Percentiles rank a stretch among this genome's conserved stretches.
These are phyloP conservation scores for Euclidia mi DNA, from an alignment of 2,888 invertebrate species.

Conservation along the genomic window DNA sequence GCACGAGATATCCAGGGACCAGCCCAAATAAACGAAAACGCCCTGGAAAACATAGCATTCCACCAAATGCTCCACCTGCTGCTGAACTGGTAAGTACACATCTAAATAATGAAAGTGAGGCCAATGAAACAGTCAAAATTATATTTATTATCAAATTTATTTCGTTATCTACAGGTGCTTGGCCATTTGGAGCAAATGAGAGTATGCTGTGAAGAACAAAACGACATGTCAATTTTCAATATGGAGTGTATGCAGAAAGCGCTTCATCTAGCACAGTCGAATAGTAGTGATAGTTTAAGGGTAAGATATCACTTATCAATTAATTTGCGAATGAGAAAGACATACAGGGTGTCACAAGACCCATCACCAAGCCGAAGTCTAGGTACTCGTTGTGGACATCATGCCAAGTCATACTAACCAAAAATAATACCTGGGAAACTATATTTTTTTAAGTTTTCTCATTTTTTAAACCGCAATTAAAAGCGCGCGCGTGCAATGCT, in stretches of 20 bases:
- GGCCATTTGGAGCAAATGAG: constrained; percentile 98
- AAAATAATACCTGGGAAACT: too few relatives aligned
- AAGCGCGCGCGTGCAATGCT: too few relatives aligned
- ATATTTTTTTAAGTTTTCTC: too few relatives aligned
- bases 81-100: constrained; percentile 92
- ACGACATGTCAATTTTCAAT: constrained; percentile 95
- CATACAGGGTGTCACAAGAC: too few relatives aligned
- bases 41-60: constrained; percentile 92
- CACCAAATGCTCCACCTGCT: constrained; percentile 92
- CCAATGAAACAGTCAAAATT: not conserved
- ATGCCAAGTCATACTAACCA: too few relatives aligned
- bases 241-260: constrained; percentile 98
- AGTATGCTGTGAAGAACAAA: constrained; percentile 92
- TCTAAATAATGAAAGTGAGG: not conserved
- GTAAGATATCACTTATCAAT: constrained; percentile 74
- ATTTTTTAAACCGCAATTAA: too few relatives aligned
- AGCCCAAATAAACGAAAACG: constrained; percentile 98
- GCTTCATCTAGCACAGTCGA: constrained; percentile 95
- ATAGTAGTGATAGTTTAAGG: constrained; percentile 96
- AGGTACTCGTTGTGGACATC: too few relatives aligned
- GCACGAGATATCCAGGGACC: constrained; percentile 95
- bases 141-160: constrained; percentile 1
- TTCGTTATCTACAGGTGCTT: constrained; percentile 91
- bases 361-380: too few relatives aligned
- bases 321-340: too few relatives aligned